Conservation (phyloP, 2,113 vertebrate species). For the Mystacornis crossleyi region DNA sequence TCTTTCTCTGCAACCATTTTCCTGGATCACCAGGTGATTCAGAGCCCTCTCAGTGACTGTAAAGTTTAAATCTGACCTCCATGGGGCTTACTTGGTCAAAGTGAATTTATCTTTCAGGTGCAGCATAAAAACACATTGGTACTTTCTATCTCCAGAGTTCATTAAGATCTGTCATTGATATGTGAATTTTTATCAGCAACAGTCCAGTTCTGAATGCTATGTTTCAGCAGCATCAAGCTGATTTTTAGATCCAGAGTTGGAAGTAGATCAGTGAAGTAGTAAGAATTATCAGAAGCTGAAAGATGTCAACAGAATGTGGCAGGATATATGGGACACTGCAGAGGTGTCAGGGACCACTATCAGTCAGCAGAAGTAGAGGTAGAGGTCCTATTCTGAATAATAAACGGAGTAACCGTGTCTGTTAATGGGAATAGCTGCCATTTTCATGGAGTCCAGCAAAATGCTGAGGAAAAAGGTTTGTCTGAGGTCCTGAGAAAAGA, state of each 20-base stretch:
- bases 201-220: neutral
- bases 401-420: neutral
- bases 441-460: accelerated
- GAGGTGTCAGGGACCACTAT: neutral
- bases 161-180: neutral
- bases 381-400: neutral
- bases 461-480: neutral
- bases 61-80: neutral
- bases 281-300: neutral
- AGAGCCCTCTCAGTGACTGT: neutral
- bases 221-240: neutral
- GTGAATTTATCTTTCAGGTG: neutral
- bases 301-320: neutral
- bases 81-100: neutral
- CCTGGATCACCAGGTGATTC: neutral
- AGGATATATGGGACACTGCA: neutral
- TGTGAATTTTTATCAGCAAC: neutral
- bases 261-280: neutral
- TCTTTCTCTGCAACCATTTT: neutral
- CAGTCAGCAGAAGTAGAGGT: neutral
- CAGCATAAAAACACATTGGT: neutral
- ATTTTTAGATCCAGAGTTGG: neutral
- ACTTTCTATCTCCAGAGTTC: neutral
- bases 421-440: neutral
- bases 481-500: neutral